A percentile compares a stretch with the other conserved stretches of the same genome.
These are phyloP conservation scores for Carcharodon carcharias DNA, from an alignment of 2,797 vertebrate species.

Conservation along the genomic window DNA sequence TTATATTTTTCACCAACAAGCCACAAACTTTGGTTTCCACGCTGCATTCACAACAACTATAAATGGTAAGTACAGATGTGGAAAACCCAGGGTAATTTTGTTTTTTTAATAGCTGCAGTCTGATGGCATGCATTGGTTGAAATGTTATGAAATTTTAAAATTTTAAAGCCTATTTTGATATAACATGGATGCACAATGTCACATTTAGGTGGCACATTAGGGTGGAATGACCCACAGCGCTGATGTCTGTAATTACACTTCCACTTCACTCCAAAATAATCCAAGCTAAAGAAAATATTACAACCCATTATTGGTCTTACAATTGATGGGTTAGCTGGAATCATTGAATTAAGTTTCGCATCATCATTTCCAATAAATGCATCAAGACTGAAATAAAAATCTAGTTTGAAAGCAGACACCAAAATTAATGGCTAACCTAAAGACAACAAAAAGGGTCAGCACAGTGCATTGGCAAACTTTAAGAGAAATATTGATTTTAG, in stretches of 20 bases:
- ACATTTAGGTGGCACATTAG: slow-evolving; percentile 14
- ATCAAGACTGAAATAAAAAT: slow-evolving; percentile 30
- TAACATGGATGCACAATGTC: background rate
- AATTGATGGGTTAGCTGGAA: slow-evolving; percentile 27
- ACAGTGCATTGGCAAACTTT: slow-evolving; percentile 36
- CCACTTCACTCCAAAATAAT: background rate
- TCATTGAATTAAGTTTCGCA: slow-evolving; percentile 27
- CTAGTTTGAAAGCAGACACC: slow-evolving; percentile 30
- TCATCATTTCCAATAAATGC: slow-evolving; percentile 33
- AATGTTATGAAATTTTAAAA: background rate
- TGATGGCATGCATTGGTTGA: slow-evolving; percentile 27
- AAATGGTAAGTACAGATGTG: slow-evolving; percentile 6
- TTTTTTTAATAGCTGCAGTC: slow-evolving; percentile 4
- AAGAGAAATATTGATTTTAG: slow-evolving; percentile 36
- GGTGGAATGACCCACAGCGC: slow-evolving; percentile 14
- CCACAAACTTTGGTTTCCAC: slow-evolving; percentile 25
- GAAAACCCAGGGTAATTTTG: slow-evolving; percentile 24
- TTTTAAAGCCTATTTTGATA: background rate
- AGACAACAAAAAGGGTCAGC: slow-evolving; percentile 35
- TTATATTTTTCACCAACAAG: slow-evolving; percentile 29
- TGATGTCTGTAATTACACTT: background rate
- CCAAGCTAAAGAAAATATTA: slow-evolving; percentile 17
- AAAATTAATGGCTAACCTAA: slow-evolving; percentile 37
- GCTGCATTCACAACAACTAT: slow-evolving; percentile 24
- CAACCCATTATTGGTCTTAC: slow-evolving; percentile 8